Evolutionary conservation across 2,113 vertebrate genomes (phyloP).

Genomic region (Amphilophus citrinellus): DNA sequence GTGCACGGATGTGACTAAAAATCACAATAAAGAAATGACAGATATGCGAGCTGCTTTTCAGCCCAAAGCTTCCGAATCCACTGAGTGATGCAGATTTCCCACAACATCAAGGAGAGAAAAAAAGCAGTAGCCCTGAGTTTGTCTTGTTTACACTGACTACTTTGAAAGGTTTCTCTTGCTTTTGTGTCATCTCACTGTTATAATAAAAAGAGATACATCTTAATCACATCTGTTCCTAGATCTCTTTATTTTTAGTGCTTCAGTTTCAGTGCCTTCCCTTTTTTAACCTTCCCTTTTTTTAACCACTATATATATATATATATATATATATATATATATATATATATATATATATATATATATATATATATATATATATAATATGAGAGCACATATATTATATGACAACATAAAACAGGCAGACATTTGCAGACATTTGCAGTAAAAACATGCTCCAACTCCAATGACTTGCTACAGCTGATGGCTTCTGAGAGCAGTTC

Average conservation of each 20-base stretch:
- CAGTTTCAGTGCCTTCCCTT: background rate
- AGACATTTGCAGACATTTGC: no score
- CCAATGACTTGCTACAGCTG: background rate
- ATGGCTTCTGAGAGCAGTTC: background rate
- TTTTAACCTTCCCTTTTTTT: no score
- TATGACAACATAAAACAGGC: no score
- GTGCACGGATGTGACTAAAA: background rate
- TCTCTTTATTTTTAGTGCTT: background rate
- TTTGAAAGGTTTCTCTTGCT: background rate
- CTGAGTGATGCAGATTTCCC: background rate
- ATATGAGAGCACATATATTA: no score
- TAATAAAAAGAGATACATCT: background rate
- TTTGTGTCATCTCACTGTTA: background rate
- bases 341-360: no score
- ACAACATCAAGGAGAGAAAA: background rate
- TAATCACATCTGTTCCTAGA: background rate
- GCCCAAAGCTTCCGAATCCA: background rate
- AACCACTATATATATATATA: no score
- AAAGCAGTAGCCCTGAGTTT: accelerated
- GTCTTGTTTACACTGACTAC: background rate
- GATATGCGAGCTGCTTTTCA: background rate
- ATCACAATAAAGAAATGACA: background rate
- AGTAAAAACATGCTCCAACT: background rate
- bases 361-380: no score
- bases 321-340: no score